Evolutionary conservation across 2,797 vertebrate species (phyloP).

Genomic region (Myiotriccus ornatus): DNA sequence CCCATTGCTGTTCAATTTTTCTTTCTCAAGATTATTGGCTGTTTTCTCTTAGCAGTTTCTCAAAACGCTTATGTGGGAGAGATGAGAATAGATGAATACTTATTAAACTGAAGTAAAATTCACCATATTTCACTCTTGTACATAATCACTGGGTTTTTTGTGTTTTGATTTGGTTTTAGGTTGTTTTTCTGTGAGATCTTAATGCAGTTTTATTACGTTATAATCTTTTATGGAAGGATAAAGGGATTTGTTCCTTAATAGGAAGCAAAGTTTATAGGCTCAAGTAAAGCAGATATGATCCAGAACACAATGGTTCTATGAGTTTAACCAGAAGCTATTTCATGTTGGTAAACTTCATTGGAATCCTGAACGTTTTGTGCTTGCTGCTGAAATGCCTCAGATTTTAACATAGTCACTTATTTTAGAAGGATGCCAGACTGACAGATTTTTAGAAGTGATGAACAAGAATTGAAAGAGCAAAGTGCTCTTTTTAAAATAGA

Average conservation of each 20-base stretch:
- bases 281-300: neutral
- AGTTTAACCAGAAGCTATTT: slow-evolving; percentile 19
- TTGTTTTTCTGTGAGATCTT: neutral
- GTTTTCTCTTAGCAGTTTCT: neutral
- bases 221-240: slow-evolving; percentile 5
- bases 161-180: neutral
- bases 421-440: neutral
- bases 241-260: slow-evolving; percentile 42
- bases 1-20: neutral
- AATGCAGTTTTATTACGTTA: slow-evolving; percentile 13
- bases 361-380: neutral
- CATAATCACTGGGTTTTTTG: neutral
- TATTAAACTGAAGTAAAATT: slow-evolving; percentile 7
- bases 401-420: neutral
- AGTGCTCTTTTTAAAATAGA: neutral
- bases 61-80: neutral
- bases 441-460: neutral
- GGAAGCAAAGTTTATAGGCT: neutral
- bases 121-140: neutral
- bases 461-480: neutral
- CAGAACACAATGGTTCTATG: neutral
- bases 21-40: neutral
- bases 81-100: neutral
- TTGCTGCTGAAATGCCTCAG: neutral
- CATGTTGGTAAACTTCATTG: neutral